phyloP scores from a whole-genome alignment of 2,888 invertebrate genomes.

The Leptinotarsa juncta region DNA sequence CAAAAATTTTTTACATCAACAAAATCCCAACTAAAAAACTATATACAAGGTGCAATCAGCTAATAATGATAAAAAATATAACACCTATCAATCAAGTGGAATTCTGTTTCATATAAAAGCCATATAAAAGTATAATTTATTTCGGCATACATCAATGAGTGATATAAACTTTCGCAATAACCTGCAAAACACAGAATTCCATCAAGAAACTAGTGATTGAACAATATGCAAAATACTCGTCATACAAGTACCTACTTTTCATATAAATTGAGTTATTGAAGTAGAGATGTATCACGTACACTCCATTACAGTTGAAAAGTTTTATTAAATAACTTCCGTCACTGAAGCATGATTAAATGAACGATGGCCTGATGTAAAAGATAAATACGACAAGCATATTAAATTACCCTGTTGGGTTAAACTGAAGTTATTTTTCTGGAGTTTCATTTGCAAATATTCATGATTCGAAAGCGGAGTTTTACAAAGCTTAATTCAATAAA shows the following conservation, averaged over 20 bases:
- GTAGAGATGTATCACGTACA: not conserved
- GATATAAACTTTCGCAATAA: not conserved
- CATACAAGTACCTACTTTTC: not conserved
- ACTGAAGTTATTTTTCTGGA: too few species aligned
- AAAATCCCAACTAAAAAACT: too few species aligned
- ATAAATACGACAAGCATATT: not conserved
- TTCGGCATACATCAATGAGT: not conserved
- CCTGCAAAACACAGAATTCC: not conserved
- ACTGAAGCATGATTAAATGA: not conserved
- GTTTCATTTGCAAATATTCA: too few species aligned
- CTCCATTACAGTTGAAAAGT: not conserved
- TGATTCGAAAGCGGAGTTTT: too few species aligned
- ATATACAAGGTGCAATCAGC: too few species aligned
- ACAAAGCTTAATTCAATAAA: too few species aligned
- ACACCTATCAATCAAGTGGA: too few species aligned
- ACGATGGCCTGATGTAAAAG: not conserved
- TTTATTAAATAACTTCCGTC: not conserved
- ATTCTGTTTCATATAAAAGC: too few species aligned
- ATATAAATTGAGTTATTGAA: constrained; percentile 9
- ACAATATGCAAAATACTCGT: not conserved
- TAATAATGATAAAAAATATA: too few species aligned
- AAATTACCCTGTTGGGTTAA: too few species aligned
- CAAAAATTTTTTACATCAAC: too few species aligned
- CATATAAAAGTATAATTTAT: too few species aligned
- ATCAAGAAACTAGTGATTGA: not conserved